phyloP scores from a whole-genome alignment of 2,888 invertebrate species.

The Acleris holmiana region DNA sequence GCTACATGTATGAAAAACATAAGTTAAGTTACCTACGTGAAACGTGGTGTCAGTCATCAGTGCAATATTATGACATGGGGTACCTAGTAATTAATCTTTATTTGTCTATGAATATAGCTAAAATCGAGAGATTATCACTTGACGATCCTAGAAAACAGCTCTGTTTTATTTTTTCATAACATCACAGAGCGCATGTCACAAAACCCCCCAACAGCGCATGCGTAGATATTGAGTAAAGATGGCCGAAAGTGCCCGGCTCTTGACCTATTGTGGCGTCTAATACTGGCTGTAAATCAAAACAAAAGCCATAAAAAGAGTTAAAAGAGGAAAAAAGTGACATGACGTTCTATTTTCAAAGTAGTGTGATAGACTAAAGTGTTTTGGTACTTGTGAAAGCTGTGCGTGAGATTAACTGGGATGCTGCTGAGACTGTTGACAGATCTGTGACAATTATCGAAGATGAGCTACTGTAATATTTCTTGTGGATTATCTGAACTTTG shows the following conservation, averaged over 20 bases:
- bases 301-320: slow-evolving; percentile 33
- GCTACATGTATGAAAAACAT: no score
- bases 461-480: slow-evolving; percentile 56
- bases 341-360: slow-evolving; percentile 9
- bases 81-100: no score
- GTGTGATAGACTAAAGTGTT: slow-evolving; percentile 37
- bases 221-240: slow-evolving; percentile 56
- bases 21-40: no score
- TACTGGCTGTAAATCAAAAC: slow-evolving; percentile 51
- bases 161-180: slow-evolving; percentile 50
- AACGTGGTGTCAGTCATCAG: no score
- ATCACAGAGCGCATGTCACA: slow-evolving; percentile 61
- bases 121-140: no score
- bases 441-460: slow-evolving; percentile 57
- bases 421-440: slow-evolving; percentile 59
- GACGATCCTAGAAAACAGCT: slow-evolving; percentile 29
- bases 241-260: slow-evolving; percentile 58
- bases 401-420: slow-evolving; percentile 22
- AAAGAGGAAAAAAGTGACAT: slow-evolving; percentile 34
- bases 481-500: slow-evolving; percentile 43
- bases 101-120: no score
- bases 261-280: slow-evolving; percentile 56
- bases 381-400: slow-evolving; percentile 9
- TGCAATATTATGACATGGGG: no score
- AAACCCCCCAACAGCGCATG: slow-evolving; percentile 53